Conservation (phyloP, 2,888 invertebrate genomes). For the Microplitis manilae region DNA sequence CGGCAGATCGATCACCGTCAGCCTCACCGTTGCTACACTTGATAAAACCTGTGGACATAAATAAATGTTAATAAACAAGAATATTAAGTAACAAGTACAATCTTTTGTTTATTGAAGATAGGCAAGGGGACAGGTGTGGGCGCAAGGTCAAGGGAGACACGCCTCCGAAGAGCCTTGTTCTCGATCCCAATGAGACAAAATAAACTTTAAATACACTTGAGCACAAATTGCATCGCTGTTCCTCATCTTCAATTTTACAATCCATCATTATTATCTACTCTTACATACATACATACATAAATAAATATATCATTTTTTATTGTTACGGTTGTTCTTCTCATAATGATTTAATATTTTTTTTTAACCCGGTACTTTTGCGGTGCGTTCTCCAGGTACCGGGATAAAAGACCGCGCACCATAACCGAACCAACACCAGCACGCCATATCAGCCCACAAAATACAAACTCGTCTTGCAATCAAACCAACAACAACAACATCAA, state of each 20-base stretch:
- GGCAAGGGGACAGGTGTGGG: conserved; percentile 42
- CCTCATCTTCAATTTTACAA: not conserved
- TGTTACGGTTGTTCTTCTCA: not conserved
- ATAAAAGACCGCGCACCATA: not conserved
- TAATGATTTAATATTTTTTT: conserved; percentile 15
- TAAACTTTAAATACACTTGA: not conserved
- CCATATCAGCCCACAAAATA: conserved; percentile 27
- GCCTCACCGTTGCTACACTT: not conserved
- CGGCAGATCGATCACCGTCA: conserved; percentile 21
- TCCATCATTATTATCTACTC: not conserved
- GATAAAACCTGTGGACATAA: conserved; percentile 30
- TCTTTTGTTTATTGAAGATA: conserved; percentile 33
- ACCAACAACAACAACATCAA: conserved; percentile 5
- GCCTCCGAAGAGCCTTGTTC: conserved; percentile 43
- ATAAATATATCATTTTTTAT: not conserved
- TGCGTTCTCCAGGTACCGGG: conserved; percentile 32
- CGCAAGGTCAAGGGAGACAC: conserved; percentile 48
- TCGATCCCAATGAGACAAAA: conserved; percentile 25
- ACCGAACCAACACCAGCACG: not conserved
- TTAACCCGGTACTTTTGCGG: conserved; percentile 29
- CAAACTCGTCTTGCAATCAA: conserved; percentile 42
- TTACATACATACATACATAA: too few species aligned
- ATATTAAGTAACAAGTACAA: not conserved
- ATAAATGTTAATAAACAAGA: conserved; percentile 1
- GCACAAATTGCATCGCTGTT: not conserved